These are phyloP conservation scores for Circaetus gallicus DNA, from an alignment of 2,113 vertebrate species.

Conservation along the genomic window DNA sequence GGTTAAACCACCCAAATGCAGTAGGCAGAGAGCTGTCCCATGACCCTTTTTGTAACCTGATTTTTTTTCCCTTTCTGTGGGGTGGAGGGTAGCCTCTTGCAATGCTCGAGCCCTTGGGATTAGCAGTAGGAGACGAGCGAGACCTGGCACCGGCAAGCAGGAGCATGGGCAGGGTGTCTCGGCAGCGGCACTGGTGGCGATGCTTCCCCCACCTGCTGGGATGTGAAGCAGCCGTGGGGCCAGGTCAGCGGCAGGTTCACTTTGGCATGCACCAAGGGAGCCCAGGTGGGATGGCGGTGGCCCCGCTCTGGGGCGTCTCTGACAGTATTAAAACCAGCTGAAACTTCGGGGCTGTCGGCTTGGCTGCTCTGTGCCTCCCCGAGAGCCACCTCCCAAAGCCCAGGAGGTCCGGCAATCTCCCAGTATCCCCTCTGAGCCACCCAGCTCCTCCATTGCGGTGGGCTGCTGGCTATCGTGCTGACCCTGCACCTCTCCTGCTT, in stretches of 20 bases:
- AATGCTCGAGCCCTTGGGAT: neutral
- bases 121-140: neutral
- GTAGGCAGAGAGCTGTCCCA: neutral
- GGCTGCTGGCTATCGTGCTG: neutral
- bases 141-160: neutral
- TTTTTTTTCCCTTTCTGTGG: neutral
- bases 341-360: neutral
- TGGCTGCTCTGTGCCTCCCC: neutral
- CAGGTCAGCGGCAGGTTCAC: neutral
- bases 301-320: neutral
- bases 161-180: fast-evolving
- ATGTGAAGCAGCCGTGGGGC: fast-evolving
- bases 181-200: fast-evolving
- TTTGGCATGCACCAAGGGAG: neutral
- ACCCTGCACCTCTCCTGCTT: neutral
- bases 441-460: fast-evolving
- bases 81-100: neutral
- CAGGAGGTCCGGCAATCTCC: fast-evolving
- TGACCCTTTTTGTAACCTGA: neutral
- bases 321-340: slow-evolving; percentile 66
- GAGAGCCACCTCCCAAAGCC: neutral
- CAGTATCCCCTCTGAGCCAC: neutral
- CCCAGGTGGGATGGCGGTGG: neutral
- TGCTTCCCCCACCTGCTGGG: neutral
- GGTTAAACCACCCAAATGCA: neutral